Conservation (phyloP, 1,140 invertebrate species). For the Micrasema longulum region DNA sequence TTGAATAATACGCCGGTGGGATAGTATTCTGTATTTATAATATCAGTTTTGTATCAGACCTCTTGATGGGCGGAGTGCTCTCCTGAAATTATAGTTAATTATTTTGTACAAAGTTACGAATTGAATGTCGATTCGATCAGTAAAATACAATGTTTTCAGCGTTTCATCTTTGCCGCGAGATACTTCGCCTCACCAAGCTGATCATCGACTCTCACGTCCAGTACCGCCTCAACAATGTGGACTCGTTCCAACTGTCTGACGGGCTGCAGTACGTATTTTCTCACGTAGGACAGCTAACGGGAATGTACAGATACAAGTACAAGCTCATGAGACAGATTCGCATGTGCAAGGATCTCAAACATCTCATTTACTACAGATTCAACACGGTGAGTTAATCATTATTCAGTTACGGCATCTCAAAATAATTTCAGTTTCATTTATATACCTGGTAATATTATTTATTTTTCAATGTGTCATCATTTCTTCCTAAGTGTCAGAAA, state of each 20-base stretch:
- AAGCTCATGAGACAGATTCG: slow-evolving; percentile 99
- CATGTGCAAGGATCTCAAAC: slow-evolving; percentile 99
- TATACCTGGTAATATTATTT: too few species aligned
- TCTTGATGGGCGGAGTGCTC: too few species aligned
- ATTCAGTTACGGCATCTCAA: too few species aligned
- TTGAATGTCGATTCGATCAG: too few species aligned
- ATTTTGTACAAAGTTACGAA: too few species aligned
- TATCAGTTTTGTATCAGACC: too few species aligned
- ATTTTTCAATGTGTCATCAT: too few species aligned
- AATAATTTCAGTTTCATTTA: too few species aligned
- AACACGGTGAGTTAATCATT: slow-evolving; percentile 95
- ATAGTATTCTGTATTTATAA: too few species aligned
- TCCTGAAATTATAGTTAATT: too few species aligned
- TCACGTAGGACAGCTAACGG: slow-evolving; percentile 98
- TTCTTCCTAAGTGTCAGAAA: too few species aligned
- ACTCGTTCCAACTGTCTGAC: slow-evolving; percentile 98
- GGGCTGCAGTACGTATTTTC: slow-evolving; percentile 99
- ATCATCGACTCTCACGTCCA: slow-evolving; percentile 99
- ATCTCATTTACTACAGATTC: slow-evolving; percentile 99
- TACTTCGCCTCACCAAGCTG: slow-evolving; percentile 95
- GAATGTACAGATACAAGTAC: slow-evolving; percentile 99
- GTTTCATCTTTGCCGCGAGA: slow-evolving; percentile 99
- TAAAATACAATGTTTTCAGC: slow-evolving; percentile 75
- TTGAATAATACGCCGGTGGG: too few species aligned
- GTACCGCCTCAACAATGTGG: slow-evolving; percentile 98